phyloP scores from a whole-genome alignment of 1,140 invertebrate genomes.

The Drosophila simulans region DNA sequence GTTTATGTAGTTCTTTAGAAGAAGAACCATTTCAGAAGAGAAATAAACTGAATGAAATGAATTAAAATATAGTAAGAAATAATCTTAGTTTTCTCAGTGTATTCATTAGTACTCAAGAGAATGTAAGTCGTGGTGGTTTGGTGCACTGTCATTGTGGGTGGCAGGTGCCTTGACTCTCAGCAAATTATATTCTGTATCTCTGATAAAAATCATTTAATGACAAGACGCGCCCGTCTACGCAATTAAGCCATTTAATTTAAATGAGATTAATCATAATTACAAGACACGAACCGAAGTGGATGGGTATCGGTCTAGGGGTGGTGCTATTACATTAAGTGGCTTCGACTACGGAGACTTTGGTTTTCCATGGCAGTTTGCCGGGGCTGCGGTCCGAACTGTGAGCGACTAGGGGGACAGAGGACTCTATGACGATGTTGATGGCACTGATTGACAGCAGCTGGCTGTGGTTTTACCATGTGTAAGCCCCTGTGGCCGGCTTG shows the following conservation, averaged over 20 bases:
- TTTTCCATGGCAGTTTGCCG: slow-evolving; percentile 37
- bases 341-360: slow-evolving; percentile 24
- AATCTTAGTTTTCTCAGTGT: neutral
- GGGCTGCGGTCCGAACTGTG: slow-evolving; percentile 20
- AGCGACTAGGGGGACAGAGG: neutral
- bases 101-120: slow-evolving; percentile 36
- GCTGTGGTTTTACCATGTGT: slow-evolving; percentile 37
- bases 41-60: no score
- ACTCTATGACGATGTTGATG: slow-evolving; percentile 19
- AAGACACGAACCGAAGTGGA: slow-evolving; percentile 44
- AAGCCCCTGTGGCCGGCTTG: slow-evolving; percentile 15
- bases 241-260: slow-evolving; percentile 83
- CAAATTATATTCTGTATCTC: slow-evolving; percentile 69
- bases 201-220: slow-evolving; percentile 84
- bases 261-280: slow-evolving; percentile 83
- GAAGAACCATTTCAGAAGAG: no score
- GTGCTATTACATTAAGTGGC: slow-evolving; percentile 19
- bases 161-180: slow-evolving; percentile 35
- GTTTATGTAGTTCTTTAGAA: no score
- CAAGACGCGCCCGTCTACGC: slow-evolving; percentile 62
- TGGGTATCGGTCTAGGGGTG: slow-evolving; percentile 10
- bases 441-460: slow-evolving; percentile 51
- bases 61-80: no score
- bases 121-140: slow-evolving; percentile 14
- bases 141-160: slow-evolving; percentile 9